Evolutionary conservation across 2,888 invertebrate species (phyloP), one percentile per base, ranked within the genome.

Genomic region (Trichopria drosophilae): DNA sequence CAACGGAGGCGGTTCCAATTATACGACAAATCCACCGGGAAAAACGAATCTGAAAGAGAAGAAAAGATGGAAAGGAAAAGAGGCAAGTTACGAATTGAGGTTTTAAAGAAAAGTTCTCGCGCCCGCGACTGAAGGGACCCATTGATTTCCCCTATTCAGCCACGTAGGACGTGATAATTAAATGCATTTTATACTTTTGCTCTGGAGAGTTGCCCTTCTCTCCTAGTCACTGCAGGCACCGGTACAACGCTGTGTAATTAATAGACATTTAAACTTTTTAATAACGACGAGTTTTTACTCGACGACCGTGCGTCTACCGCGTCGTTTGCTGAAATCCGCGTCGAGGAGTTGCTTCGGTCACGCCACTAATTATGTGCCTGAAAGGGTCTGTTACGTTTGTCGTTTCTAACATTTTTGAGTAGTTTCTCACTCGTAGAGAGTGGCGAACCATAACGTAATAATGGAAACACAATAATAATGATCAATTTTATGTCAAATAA

Each of bases 211-310:
- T 10, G 10, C 9, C 26, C 26, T 10, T 9, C 9, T 9, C 13
- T 15, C 10, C 39, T n/a, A 19, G 4, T 9, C 55, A 62, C 62
- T 55, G 52, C 41, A 51, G 57, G 53, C 55, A 55, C 56, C 62
- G 58, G 61, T 59, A 63, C 68, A 67, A 63, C 64, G 57, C 58
- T 61, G 58, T 64, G 67, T 71, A 70, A 71, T 71, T 71, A 69
- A 69, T 69, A 67, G 67, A 69, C 65, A 70, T 70, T 70, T 67
- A 71, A 70, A 69, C 64, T 69, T 69, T 69, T 71, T 69, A 69
- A 71, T 71, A 70, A 71, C 69, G 68, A 65, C 64, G 64, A 55
- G 57, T 66, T 68, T 69, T 71, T 67, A 66, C 65, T 61, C 61
- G 26, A 26, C n/a, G 59, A 54, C 60, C 59, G 61, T 56, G 23